phyloP scores from a whole-genome alignment of 2,797 vertebrate genomes.

The Xenopus petersii region DNA sequence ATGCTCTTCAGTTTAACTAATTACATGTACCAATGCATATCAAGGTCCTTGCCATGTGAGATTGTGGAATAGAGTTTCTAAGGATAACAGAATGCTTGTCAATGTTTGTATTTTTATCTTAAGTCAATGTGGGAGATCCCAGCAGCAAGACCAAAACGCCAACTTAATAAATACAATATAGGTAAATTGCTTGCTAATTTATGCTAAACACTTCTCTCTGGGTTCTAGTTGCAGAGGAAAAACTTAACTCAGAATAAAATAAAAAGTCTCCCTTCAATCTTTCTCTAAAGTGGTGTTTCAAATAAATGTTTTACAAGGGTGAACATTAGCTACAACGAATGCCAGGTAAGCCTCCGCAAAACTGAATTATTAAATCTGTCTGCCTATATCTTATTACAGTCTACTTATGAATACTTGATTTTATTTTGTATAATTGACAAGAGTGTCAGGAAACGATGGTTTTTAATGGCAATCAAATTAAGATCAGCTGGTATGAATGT shows the following conservation, averaged over 20 bases:
- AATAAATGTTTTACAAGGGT: conserved; percentile 83
- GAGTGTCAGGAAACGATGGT: conserved; percentile 76
- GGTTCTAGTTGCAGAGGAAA: not conserved
- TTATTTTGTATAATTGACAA: conserved; percentile 93
- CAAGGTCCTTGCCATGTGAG: too few relatives aligned
- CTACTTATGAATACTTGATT: conserved; percentile 96
- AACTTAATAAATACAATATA: too few relatives aligned
- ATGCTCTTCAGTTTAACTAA: too few relatives aligned
- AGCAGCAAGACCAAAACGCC: too few relatives aligned
- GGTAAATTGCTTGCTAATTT: too few relatives aligned
- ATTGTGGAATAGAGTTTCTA: too few relatives aligned
- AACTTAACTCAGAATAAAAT: conserved; percentile 40
- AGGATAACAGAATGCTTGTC: too few relatives aligned
- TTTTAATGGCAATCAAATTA: conserved; percentile 71
- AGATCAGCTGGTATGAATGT: conserved; percentile 68
- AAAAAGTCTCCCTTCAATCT: conserved; percentile 61
- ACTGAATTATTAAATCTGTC: conserved; percentile 94
- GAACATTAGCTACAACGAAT: conserved; percentile 78
- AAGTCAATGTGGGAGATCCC: too few relatives aligned
- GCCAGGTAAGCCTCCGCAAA: conserved; percentile 80
- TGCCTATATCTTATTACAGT: conserved; percentile 82
- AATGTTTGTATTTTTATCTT: too few relatives aligned
- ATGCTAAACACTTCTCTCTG: not conserved
- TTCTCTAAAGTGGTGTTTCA: conserved; percentile 68
- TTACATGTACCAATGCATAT: too few relatives aligned